These are phyloP conservation scores for Anser brachyrhynchus DNA, from an alignment of 2,113 vertebrate species.

Conservation along the genomic window DNA sequence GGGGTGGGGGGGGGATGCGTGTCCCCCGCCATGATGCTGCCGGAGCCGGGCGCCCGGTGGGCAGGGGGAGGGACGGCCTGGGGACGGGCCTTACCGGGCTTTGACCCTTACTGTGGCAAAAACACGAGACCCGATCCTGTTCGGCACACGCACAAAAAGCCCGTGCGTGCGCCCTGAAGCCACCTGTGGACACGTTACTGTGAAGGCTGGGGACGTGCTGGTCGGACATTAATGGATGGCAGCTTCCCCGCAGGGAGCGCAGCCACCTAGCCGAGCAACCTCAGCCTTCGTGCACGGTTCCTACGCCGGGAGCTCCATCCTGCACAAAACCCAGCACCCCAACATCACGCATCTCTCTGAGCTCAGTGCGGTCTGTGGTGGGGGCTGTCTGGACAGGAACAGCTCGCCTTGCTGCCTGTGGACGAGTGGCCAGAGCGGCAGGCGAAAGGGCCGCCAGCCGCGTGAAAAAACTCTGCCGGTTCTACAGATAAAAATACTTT, in stretches of 20 bases:
- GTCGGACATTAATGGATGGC: slow-evolving; percentile 23
- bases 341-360: slow-evolving; percentile 75
- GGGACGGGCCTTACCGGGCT: not conserved
- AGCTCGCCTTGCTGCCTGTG: slow-evolving; percentile 72
- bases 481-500: not conserved
- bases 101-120: not conserved
- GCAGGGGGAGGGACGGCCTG: not conserved
- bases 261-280: slow-evolving; percentile 69
- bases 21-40: fast-evolving
- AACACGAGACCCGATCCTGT: not conserved
- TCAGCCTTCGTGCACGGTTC: slow-evolving; percentile 74
- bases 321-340: slow-evolving; percentile 46
- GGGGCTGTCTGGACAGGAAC: slow-evolving; percentile 77
- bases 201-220: slow-evolving; percentile 53
- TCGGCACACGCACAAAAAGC: not conserved
- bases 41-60: not conserved
- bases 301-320: slow-evolving; percentile 74
- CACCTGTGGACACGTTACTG: slow-evolving; percentile 4
- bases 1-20: not conserved
- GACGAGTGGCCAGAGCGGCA: slow-evolving; percentile 65
- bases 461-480: not conserved
- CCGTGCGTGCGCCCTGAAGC: not conserved
- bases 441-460: slow-evolving; percentile 30
- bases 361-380: slow-evolving; percentile 75
- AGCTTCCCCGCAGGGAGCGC: slow-evolving; percentile 71